A percentile compares a stretch with the other conserved stretches of the same genome.
phyloP scores from a whole-genome alignment of 2,888 invertebrate species.

The Carterocephalus palaemon region DNA sequence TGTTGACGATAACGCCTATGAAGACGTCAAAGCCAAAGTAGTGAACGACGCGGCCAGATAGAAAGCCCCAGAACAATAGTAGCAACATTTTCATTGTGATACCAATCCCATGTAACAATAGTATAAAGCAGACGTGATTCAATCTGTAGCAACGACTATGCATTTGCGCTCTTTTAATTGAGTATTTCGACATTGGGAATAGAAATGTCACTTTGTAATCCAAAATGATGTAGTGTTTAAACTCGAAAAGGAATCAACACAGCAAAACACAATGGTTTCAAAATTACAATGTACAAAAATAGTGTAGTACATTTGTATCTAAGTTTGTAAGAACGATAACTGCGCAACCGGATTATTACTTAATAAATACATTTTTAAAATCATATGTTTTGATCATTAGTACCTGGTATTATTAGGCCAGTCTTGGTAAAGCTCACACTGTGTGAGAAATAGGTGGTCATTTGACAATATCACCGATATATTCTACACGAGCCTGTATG shows the following conservation, averaged over 20 bases:
- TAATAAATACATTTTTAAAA: slow-evolving; percentile 61
- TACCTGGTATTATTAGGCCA: slow-evolving; percentile 62
- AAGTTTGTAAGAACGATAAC: slow-evolving; percentile 34
- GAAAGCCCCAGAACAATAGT: slow-evolving; percentile 63
- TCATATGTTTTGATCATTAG: slow-evolving; percentile 37
- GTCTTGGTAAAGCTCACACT: slow-evolving; percentile 60
- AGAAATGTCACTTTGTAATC: slow-evolving; percentile 21
- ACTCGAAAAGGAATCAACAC: slow-evolving; percentile 16
- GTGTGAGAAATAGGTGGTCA: slow-evolving; percentile 65
- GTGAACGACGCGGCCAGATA: slow-evolving; percentile 57
- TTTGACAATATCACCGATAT: slow-evolving; percentile 64
- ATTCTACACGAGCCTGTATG: slow-evolving; percentile 46
- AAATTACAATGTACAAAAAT: slow-evolving; percentile 7
- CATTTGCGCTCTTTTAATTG: slow-evolving; percentile 32
- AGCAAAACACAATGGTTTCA: slow-evolving; percentile 20
- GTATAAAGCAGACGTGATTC: slow-evolving; percentile 26
- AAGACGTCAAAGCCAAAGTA: slow-evolving; percentile 69
- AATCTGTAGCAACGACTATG: slow-evolving; percentile 23
- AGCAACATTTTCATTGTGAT: slow-evolving; percentile 60
- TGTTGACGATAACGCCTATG: slow-evolving; percentile 68
- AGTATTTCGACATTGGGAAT: slow-evolving; percentile 16
- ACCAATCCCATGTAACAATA: slow-evolving; percentile 42
- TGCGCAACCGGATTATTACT: slow-evolving; percentile 57
- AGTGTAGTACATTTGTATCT: neutral
- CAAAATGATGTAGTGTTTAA: slow-evolving; percentile 21